A percentile compares a stretch with the other conserved stretches of the same genome.
Evolutionary conservation across 2,797 vertebrate species (phyloP).

Genomic region (Bryconaethiops microstoma): DNA sequence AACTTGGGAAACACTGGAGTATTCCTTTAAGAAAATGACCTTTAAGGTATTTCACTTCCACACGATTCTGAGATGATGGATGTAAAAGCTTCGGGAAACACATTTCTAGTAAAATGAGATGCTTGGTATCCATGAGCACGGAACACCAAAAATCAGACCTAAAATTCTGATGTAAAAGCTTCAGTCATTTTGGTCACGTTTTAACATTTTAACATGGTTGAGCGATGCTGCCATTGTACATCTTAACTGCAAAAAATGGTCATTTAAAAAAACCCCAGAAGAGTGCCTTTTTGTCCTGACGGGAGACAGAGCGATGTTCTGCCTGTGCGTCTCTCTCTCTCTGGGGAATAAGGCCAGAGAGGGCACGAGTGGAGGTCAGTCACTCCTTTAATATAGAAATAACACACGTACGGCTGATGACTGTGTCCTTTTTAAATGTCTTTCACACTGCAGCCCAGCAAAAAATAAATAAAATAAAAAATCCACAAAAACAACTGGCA

Average conservation of each 20-base stretch:
- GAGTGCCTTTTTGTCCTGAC: constrained; percentile 10
- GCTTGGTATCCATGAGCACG: background rate
- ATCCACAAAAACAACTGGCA: constrained; percentile 54
- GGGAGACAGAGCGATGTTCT: background rate
- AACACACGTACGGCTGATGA: background rate
- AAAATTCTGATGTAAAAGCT: background rate
- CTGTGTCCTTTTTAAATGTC: background rate
- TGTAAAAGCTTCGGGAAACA: no score
- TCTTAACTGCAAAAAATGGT: background rate
- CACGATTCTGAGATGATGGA: no score
- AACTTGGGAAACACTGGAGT: no score
- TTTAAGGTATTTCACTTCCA: no score
- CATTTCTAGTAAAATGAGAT: no score
- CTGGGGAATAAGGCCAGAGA: constrained; percentile 31
- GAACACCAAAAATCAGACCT: background rate
- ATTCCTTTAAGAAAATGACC: no score
- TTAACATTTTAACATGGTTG: background rate
- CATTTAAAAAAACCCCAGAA: no score
- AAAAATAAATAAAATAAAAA: background rate
- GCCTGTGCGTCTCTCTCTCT: constrained; percentile 5
- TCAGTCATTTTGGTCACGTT: background rate
- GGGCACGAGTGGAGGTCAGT: constrained; percentile 2
- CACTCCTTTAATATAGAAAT: constrained; percentile 12
- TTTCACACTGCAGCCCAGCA: background rate
- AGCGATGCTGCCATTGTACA: background rate